A percentile compares a stretch with the other conserved stretches of the same genome.
Conservation (phyloP, 1,140 invertebrate genomes). For the Temnothorax curvispinosus region DNA sequence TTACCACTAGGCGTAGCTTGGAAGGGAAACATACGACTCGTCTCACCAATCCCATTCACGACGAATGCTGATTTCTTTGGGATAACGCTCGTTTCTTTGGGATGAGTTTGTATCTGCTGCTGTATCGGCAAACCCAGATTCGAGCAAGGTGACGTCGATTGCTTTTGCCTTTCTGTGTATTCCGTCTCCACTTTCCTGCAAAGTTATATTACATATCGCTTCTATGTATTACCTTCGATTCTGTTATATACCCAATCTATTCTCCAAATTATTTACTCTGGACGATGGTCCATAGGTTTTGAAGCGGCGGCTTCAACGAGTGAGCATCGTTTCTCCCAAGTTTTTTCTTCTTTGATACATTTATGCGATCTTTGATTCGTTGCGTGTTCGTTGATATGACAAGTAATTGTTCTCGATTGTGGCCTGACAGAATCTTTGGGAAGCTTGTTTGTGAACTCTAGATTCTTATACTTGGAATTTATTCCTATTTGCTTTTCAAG, state of each 20-base stretch:
- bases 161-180: not conserved
- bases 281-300: constrained; percentile 45
- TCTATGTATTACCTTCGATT: not conserved
- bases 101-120: constrained; percentile 75
- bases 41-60: constrained; percentile 58
- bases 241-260: not conserved
- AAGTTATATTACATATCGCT: not conserved
- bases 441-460: not conserved
- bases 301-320: constrained; percentile 35
- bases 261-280: not conserved
- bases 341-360: constrained; percentile 9
- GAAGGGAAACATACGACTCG: constrained; percentile 86
- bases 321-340: constrained; percentile 57
- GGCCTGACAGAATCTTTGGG: constrained; percentile 42
- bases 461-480: not conserved
- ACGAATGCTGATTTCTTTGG: constrained; percentile 30
- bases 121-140: constrained; percentile 68
- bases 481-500: constrained; percentile 10
- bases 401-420: constrained; percentile 9
- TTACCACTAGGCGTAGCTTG: constrained; percentile 89
- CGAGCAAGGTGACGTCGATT: not conserved
- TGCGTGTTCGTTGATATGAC: constrained; percentile 29
- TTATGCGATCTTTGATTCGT: constrained; percentile 19
- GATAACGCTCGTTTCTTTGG: constrained; percentile 57
- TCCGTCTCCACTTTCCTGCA: constrained; percentile 40